Evolutionary conservation across 1,140 invertebrate species (phyloP).

Genomic region (Drosophila tsacasi): DNA sequence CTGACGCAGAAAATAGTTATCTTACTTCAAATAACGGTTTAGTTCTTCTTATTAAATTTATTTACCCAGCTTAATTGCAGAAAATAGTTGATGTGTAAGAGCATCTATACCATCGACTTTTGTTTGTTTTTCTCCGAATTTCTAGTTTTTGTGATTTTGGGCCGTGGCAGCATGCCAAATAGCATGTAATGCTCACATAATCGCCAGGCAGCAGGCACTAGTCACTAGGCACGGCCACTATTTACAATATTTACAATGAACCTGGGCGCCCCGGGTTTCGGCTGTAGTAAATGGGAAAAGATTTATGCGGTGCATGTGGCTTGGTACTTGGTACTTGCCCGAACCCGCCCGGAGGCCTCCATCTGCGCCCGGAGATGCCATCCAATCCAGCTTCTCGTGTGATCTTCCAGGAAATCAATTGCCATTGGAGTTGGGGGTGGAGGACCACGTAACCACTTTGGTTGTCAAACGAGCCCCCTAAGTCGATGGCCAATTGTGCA

Average conservation of each 20-base stretch:
- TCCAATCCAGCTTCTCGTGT: conserved; percentile 63
- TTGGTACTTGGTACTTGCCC: conserved; percentile 56
- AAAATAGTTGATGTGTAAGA: not conserved
- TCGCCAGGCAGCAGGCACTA: conserved; percentile 27
- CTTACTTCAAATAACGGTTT: too few species aligned
- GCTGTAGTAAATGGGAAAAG: conserved; percentile 69
- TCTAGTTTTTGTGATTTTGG: conserved; percentile 7
- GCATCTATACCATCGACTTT: not conserved
- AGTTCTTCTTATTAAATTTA: not conserved
- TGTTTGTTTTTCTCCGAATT: not conserved
- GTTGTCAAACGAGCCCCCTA: conserved; percentile 74
- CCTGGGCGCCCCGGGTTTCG: conserved; percentile 50
- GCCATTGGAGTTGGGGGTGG: conserved; percentile 45
- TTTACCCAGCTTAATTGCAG: not conserved
- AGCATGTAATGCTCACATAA: conserved; percentile 69
- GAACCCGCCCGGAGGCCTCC: conserved; percentile 34
- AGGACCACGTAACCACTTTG: conserved; percentile 64
- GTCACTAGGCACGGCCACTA: conserved; percentile 40
- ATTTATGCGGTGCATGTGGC: conserved; percentile 76
- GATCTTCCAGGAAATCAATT: conserved; percentile 69
- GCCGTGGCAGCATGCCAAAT: conserved; percentile 65
- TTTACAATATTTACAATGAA: conserved; percentile 52
- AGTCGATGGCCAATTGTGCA: conserved; percentile 70
- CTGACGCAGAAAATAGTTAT: not conserved
- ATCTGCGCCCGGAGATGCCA: conserved; percentile 65